phyloP scores from a whole-genome alignment of 1,140 invertebrate genomes.

The Chelonus insularis region DNA sequence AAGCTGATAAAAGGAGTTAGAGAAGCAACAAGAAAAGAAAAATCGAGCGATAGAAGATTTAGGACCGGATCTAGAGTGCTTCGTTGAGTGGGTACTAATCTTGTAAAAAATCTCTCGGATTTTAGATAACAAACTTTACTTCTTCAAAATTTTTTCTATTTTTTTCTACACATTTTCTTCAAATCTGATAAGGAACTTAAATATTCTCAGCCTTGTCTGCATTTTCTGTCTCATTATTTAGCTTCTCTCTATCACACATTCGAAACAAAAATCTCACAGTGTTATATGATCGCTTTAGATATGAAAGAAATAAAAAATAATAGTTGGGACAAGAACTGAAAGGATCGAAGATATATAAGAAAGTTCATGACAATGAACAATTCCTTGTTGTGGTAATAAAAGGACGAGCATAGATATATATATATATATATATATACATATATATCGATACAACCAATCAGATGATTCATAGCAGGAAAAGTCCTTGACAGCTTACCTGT shows the following conservation, averaged over 20 bases:
- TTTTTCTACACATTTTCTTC: background rate
- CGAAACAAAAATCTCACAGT: too few species aligned
- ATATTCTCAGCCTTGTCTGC: background rate
- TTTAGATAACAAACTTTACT: conserved; percentile 24
- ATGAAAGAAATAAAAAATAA: too few species aligned
- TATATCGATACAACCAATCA: background rate
- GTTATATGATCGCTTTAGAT: too few species aligned
- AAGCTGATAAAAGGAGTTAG: background rate
- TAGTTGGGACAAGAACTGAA: too few species aligned
- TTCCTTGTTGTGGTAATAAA: background rate
- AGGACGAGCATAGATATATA: background rate
- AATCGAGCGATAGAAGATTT: conserved; percentile 21
- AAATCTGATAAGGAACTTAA: conserved; percentile 11
- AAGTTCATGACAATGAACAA: background rate
- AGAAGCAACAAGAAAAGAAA: background rate
- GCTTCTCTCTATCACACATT: background rate
- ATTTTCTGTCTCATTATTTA: conserved; percentile 1
- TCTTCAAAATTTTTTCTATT: conserved; percentile 2
- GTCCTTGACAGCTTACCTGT: conserved; percentile 1
- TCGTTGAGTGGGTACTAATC: conserved; percentile 25
- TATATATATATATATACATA: too few species aligned
- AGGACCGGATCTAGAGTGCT: conserved; percentile 8
- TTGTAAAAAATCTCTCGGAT: conserved; percentile 19
- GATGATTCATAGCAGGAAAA: too few species aligned
- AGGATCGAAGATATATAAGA: too few species aligned